A percentile compares a stretch with the other conserved stretches of the same genome.
These are phyloP conservation scores for Sturnira hondurensis DNA, from an alignment of 2,113 vertebrate species.

Conservation along the genomic window DNA sequence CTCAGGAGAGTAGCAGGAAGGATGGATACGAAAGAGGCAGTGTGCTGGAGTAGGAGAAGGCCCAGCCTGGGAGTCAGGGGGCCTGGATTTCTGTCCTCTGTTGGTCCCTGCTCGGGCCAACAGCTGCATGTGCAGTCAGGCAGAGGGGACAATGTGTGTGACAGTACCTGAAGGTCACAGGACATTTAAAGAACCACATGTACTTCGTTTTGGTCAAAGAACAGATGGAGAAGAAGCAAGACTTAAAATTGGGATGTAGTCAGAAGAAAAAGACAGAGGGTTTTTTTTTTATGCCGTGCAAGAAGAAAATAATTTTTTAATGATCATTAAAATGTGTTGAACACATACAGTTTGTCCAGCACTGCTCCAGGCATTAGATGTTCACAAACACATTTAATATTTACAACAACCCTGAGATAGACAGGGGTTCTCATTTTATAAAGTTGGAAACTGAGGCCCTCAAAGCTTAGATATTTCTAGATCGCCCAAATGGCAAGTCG, in stretches of 20 bases:
- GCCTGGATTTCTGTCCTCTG: neutral
- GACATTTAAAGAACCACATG: neutral
- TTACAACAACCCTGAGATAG: neutral
- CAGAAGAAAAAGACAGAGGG: neutral
- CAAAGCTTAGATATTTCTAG: neutral
- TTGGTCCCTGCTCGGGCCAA: neutral
- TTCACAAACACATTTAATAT: neutral
- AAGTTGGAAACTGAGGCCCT: neutral
- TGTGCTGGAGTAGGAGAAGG: neutral
- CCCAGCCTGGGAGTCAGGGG: neutral
- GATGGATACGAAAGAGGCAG: neutral
- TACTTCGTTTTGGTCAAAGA: neutral
- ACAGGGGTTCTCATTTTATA: neutral
- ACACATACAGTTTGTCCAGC: neutral
- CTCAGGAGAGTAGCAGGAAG: neutral
- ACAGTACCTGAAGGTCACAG: slow-evolving; percentile 15
- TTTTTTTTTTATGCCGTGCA: neutral
- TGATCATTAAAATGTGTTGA: neutral
- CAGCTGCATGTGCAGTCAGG: neutral
- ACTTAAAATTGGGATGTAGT: neutral
- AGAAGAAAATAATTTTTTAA: neutral
- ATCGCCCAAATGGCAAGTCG: neutral
- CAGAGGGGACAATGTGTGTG: neutral
- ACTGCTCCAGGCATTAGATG: neutral
- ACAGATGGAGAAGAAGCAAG: neutral